Percentiles rank a stretch among this genome's conserved stretches.
phyloP scores from a whole-genome alignment of 2,113 vertebrate species.

The Saguinus imperator region DNA sequence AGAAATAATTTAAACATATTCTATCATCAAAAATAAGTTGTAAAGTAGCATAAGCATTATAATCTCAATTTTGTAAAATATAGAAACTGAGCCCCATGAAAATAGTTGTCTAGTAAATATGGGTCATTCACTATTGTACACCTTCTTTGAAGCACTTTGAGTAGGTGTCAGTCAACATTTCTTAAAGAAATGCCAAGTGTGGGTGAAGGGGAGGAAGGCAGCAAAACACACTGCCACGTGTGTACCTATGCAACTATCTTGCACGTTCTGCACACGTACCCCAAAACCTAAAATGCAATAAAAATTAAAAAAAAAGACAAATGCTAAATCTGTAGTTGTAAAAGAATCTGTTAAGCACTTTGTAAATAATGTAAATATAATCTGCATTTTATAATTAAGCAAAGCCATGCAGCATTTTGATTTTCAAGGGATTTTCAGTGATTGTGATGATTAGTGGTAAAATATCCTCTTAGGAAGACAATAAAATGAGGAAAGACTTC shows the following conservation, averaged over 20 bases:
- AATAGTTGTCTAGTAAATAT: not conserved
- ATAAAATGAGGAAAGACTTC: not conserved
- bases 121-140: rapidly evolving
- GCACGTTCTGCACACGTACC: too few species aligned
- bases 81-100: not conserved
- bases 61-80: not conserved
- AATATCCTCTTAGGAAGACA: not conserved
- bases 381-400: not conserved
- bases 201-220: too few species aligned
- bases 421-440: not conserved
- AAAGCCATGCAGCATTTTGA: not conserved
- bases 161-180: not conserved
- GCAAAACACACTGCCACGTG: too few species aligned
- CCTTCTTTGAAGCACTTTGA: not conserved
- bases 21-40: not conserved
- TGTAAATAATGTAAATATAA: not conserved
- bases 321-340: not conserved
- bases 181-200: not conserved
- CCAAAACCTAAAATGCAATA: too few species aligned
- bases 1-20: not conserved
- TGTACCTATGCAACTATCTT: too few species aligned
- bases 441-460: not conserved
- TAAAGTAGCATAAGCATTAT: not conserved
- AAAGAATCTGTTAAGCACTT: not conserved
- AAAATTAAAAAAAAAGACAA: not conserved